phyloP scores from a whole-genome alignment of 2,113 vertebrate species.

The Leptobrachium leishanense region DNA sequence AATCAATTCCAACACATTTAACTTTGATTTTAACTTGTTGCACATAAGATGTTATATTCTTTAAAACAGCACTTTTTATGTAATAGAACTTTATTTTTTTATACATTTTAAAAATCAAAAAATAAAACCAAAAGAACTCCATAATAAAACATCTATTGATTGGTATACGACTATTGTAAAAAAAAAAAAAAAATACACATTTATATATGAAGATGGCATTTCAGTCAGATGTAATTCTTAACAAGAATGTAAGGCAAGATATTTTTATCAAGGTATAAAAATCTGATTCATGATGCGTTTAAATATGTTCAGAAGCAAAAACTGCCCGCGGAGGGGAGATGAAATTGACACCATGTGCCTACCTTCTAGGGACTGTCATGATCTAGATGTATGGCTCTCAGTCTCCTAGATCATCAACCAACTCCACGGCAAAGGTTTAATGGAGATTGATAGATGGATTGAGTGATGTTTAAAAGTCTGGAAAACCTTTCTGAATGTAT shows the following conservation, averaged over 20 bases:
- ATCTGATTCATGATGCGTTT: conserved; percentile 3
- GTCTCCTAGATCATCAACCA: conserved; percentile 2
- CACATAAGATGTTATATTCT: no score
- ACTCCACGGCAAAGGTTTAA: conserved; percentile 23
- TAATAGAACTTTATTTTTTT: no score
- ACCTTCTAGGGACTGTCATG: conserved; percentile 31
- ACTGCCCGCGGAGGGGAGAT: conserved; percentile 1
- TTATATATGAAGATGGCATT: neutral
- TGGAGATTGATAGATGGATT: conserved; percentile 31
- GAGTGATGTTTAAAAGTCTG: conserved; percentile 14
- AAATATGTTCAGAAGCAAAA: conserved; percentile 15
- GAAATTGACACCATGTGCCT: neutral
- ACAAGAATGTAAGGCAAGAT: conserved; percentile 9
- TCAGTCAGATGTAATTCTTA: neutral
- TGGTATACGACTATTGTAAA: no score
- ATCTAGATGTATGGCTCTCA: conserved; percentile 27
- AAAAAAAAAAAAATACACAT: no score
- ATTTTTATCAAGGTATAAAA: neutral
- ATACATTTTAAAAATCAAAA: no score
- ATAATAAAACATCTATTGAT: no score
- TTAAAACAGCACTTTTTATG: no score
- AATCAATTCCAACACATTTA: no score
- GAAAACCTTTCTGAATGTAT: conserved; percentile 19
- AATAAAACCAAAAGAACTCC: no score
- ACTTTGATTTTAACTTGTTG: no score